Percentiles rank a stretch among this genome's conserved stretches.
Evolutionary conservation across 2,888 invertebrate species (phyloP).

Genomic region (Caenorhabditis zanzibari): DNA sequence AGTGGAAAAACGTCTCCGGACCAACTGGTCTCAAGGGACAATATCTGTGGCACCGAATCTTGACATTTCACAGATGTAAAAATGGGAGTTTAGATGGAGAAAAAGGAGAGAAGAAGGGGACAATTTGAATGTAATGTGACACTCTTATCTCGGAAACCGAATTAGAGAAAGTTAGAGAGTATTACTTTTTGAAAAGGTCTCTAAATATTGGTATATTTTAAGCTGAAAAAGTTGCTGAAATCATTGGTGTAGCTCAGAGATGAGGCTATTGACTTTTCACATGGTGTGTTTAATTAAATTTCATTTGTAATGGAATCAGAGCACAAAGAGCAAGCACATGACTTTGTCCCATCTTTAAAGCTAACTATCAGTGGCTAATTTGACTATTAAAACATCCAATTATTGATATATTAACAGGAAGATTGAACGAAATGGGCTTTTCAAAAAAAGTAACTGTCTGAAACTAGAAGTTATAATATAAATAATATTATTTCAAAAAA

Average conservation of each 20-base stretch:
- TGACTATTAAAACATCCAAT: too few relatives aligned
- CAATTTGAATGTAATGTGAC: slow-evolving; percentile 47
- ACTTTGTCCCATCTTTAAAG: not conserved
- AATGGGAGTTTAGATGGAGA: slow-evolving; percentile 42
- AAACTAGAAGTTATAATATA: too few relatives aligned
- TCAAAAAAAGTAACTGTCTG: too few relatives aligned
- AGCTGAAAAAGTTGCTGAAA: too few relatives aligned
- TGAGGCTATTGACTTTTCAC: not conserved
- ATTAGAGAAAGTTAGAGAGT: slow-evolving; percentile 28
- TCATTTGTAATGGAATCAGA: slow-evolving; percentile 1
- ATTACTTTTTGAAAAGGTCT: not conserved
- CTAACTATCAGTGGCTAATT: not conserved
- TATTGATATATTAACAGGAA: too few relatives aligned
- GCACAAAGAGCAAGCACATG: slow-evolving; percentile 19
- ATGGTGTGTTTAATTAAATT: not conserved
- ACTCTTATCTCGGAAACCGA: slow-evolving; percentile 32
- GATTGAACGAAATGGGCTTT: too few relatives aligned
- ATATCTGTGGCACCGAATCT: slow-evolving; percentile 45
- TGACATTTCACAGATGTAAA: slow-evolving; percentile 61
- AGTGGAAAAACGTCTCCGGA: slow-evolving; percentile 47
- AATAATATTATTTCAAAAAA: too few relatives aligned
- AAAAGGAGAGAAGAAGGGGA: slow-evolving; percentile 7
- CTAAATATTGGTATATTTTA: not conserved
- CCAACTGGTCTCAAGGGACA: slow-evolving; percentile 47
- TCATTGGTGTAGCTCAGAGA: not conserved